Evolutionary conservation across 1,140 invertebrate genomes (phyloP), one percentile per base, ranked within the genome.

Genomic region (Spodoptera frugiperda): DNA sequence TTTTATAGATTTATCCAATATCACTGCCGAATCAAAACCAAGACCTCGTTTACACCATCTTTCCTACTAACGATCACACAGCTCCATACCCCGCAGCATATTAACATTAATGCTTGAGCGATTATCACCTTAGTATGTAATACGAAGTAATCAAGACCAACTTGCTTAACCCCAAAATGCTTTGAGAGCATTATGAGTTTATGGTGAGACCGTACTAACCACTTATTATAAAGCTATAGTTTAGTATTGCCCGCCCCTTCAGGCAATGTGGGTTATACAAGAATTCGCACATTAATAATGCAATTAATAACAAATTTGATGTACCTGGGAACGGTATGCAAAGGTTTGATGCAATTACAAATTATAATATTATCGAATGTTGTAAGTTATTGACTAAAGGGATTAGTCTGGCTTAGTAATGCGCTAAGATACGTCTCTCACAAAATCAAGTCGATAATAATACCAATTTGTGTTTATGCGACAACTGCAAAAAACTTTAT

Each of bases 141-240:
- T 39, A 3, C 46, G 49, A 49, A 49, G 33, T 12, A 5, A 15
- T 68, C n/a, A 68, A 53, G 25, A 51, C 25, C 14, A 68, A 21
- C 33, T 33, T 30, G 25, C 65, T 48, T 51, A 15, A 53, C 51
- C 39, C 14, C n/a, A 30, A 68, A 17, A 68, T 63, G 33, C 2
- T 68, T 68, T 33, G 9, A 2, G 33, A 49, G 19, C 63, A 15
- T 30, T 68, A 68, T 68, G 17, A 53, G n/a, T 68, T 51, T 53
- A 51, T 11, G 3, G 8, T 5, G n/a, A 48, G 44, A 49, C 46
- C 44, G 46, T 21, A 14, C 21, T 67, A 49, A 17, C 63, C 44
- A 19, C 39, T 67, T 49, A 67, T 67, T 49, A 67, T n/a, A 5
- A n/a, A 21, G 63, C 63, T 49, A 67, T 49, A 49, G 2, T 49